Evolutionary conservation across 2,113 vertebrate genomes (phyloP), one percentile per base, ranked within the genome.

Genomic region (Seriola aureovittata): DNA sequence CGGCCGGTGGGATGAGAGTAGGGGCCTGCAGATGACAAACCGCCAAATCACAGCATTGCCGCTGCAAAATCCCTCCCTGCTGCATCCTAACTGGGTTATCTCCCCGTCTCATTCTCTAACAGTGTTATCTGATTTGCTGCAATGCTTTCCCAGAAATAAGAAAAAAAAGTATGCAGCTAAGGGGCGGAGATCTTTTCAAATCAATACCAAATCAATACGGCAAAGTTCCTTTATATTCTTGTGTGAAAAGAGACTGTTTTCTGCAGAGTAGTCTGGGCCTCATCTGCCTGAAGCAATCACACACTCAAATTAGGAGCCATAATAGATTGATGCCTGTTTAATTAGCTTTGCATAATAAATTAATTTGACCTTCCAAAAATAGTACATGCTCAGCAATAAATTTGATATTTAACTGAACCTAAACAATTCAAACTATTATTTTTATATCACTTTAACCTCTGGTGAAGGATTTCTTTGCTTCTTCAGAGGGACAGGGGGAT

Each of bases 181-280:
- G 80, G 65, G 81, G 8, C 5, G 38, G 67, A 82, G 79, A 78
- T 90, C 67, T 68, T 57, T 60, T 59, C 36, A 34, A 78, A 85
- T 92, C 91, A 16, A 91, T 91, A 59, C 13, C 4, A 5, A 57
- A 92, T 92, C 90, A 74, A 91, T 87, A 63, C 29, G 38, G 72
- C 8, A 48, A 52, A 73, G 72, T 63, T 82, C 57, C 60, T 74
- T 78, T 80, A 74, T 82, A 55, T 85, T 10, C 65, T 29, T 23
- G 71, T 79, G 78, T 86, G 85, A 85, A 60, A 57, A 75, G 55
- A 68, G 17, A 23, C 64, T 44, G 74, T 75, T 74, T 79, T 71
- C 60, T 69, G 54, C 76, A 75, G 46, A 68, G 12, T 29, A 29
- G 75, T 71, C 60, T 46, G 57, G n/a, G 14, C 69, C 67, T 85